Evolutionary conservation across 1,140 invertebrate species (phyloP), one percentile per base, ranked within the genome.

Genomic region (Coelopa frigida): DNA sequence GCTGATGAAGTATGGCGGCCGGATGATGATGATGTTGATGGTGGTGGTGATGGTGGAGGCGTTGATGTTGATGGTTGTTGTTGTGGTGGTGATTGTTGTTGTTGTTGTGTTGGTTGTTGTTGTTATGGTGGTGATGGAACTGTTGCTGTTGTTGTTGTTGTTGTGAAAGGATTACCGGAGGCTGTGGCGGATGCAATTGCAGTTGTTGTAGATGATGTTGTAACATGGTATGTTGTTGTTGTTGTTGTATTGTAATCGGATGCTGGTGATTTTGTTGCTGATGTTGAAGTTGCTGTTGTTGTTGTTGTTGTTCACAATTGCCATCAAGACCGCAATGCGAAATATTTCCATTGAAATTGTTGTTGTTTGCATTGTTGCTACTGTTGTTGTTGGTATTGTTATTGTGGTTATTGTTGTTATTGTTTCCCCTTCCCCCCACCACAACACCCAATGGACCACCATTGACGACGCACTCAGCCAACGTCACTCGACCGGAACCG

Each of bases 391-490:
- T 47, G 47, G 29, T 33, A 50, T 15, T 38, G 26, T 23, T 35
- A 41, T 27, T 41, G 46, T 18, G 38, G 43, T 40, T 26, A 37
- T 32, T 46, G 45, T 1, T 46, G 54, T 33, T 46, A 40, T 18
- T 44, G 32, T 35, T 43, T 5, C 44, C 18, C 26, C 49, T 20
- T 37, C 52, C 49, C 21, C 38, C 52, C 46, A 59, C 44, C 44
- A 20, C 10, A 26, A 21, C 18, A 10, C 20, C 18, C 36, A 46
- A 18, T n/a, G n/a, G n/a, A n/a, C n/a, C 43, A 37, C 57, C 56
- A 50, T 61, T 63, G 40, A 64, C 48, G 41, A 47, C 61, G 51
- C 58, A 63, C 46, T 63, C 61, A 29, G 46, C 56, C 54, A 63
- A 53, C 40, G 61, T 50, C 33, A 57, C 39, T 41, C 61, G 54